Evolutionary conservation across 2,888 invertebrate species (phyloP).

Genomic region (Seira musarum): DNA sequence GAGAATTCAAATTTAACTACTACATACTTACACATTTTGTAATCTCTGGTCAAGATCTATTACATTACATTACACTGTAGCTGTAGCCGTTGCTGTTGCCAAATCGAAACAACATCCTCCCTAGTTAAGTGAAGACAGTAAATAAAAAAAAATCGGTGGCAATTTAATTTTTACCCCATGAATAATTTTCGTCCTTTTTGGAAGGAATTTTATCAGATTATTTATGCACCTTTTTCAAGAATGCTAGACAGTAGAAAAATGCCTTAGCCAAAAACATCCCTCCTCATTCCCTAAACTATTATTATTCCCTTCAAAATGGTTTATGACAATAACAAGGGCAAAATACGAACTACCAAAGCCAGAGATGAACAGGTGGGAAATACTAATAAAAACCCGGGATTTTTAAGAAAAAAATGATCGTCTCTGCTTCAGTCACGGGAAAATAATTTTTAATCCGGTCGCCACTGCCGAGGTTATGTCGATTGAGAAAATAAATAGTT

Average conservation of each 20-base stretch:
- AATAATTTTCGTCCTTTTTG: background rate
- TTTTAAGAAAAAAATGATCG: too few species aligned
- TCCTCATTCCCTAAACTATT: background rate
- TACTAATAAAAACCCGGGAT: too few species aligned
- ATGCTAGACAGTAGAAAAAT: too few species aligned
- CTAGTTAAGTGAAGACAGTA: slow-evolving; percentile 14
- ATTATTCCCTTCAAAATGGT: slow-evolving; percentile 14
- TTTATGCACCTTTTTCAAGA: slow-evolving; percentile 42
- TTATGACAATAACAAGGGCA: slow-evolving; percentile 22
- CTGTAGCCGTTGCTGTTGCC: too few species aligned
- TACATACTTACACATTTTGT: too few species aligned
- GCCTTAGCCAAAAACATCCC: background rate
- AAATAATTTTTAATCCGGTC: slow-evolving; percentile 11
- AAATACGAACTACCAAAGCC: too few species aligned
- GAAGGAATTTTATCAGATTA: slow-evolving; percentile 37
- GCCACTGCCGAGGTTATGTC: background rate
- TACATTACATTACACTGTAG: slow-evolving; percentile 46
- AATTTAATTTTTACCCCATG: background rate
- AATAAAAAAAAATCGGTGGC: slow-evolving; percentile 33
- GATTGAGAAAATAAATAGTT: background rate
- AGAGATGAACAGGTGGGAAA: too few species aligned
- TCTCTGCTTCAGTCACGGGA: too few species aligned
- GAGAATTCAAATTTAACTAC: slow-evolving; percentile 48
- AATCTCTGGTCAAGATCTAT: slow-evolving; percentile 51
- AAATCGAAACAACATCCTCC: slow-evolving; percentile 19